Evolutionary conservation across 1,140 invertebrate species (phyloP), one percentile per base, ranked within the genome.

Genomic region (Lepidurus packardi): DNA sequence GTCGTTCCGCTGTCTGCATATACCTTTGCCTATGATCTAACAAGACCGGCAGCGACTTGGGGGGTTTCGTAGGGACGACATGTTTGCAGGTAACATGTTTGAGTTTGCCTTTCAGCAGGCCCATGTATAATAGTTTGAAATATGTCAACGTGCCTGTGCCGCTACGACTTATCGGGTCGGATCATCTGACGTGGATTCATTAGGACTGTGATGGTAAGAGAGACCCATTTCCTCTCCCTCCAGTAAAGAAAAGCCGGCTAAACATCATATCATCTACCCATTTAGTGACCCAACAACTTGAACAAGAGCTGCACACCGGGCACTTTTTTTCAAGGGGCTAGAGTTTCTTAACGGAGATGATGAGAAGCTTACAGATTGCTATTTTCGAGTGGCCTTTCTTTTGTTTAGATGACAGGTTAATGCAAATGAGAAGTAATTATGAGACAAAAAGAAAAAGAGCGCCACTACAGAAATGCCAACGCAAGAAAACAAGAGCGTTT

Each of bases 351-450:
- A 47, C 3, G 16, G 16, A 47, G 45, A 10, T 47, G 45, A 16
- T 10, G 45, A 47, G 16, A 7, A 47, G 16, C 10, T 16, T 47
- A 47, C 45, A 16, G 45, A 11, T 47, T 4, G 16, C 10, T 47
- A 47, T 47, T 47, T 47, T 34, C 34, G 34, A 34, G 34, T 34
- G 34, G 34, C 34, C 34, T 34, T 34, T 34, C 34, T 34, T 34
- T 34, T 34, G 34, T 65, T 65, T 65, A 13, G 53, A 21, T 16
- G 53, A 65, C 13, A 21, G 53, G 53, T 21, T 7, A 16, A 65
- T 65, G 53, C 53, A n/a, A 65, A 65, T 65, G 53, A 65, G 53
- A 21, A 65, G 53, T 65, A 65, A 65, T 65, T 65, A 65, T 16
- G 53, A 65, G 13, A 65, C 53, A 65, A 11, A 21, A 21, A 21